Evolutionary conservation across 2,113 vertebrate species (phyloP).

Genomic region (Beaufortia kweichowensis): DNA sequence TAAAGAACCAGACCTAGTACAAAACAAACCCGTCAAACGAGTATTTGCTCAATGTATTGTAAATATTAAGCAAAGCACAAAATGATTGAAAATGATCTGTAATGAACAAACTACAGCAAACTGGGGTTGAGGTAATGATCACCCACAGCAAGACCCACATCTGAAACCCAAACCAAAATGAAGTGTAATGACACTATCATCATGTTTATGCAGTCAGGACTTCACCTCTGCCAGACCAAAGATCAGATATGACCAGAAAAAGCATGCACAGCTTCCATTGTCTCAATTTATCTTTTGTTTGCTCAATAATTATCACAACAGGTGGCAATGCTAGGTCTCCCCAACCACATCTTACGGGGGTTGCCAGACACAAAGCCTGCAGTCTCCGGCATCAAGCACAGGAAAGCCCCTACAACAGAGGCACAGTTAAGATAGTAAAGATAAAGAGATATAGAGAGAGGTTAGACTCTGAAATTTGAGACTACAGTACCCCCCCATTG

Average conservation of each 20-base stretch:
- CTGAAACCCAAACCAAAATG: not conserved
- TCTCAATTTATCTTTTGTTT: slow-evolving; percentile 56
- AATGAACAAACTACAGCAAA: too few relatives aligned
- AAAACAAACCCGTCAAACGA: too few relatives aligned
- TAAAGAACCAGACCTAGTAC: not conserved
- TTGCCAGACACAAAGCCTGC: slow-evolving; percentile 57
- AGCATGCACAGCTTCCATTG: slow-evolving; percentile 15
- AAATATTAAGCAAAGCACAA: too few relatives aligned
- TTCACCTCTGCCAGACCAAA: slow-evolving; percentile 5
- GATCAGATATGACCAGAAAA: slow-evolving; percentile 52
- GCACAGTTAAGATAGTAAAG: slow-evolving; percentile 59
- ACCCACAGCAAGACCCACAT: too few relatives aligned
- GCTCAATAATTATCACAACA: slow-evolving; percentile 68
- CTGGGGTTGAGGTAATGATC: not conserved
- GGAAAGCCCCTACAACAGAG: slow-evolving; percentile 64
- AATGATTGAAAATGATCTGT: too few relatives aligned
- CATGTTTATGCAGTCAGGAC: not conserved
- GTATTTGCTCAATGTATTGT: not conserved
- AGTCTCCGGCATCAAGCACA: slow-evolving; percentile 64
- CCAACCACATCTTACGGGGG: slow-evolving; percentile 41
- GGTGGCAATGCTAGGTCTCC: slow-evolving; percentile 65
- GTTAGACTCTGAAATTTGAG: slow-evolving; percentile 65
- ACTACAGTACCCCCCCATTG: slow-evolving; percentile 27
- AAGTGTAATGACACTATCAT: not conserved
- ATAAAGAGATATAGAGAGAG: slow-evolving; percentile 62